Evolutionary conservation across 2,888 invertebrate genomes (phyloP).

Genomic region (Tinea semifulvella): DNA sequence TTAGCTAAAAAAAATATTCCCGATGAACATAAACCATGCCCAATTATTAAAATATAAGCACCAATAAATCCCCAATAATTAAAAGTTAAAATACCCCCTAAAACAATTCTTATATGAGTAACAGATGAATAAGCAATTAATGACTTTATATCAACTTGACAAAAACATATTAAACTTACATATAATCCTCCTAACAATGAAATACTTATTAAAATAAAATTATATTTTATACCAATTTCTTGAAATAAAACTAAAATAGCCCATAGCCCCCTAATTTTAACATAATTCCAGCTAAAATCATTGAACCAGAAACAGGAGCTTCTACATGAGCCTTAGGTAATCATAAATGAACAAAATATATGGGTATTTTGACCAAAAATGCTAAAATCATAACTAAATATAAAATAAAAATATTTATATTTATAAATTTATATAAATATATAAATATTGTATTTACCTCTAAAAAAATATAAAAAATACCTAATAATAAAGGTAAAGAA

Average conservation of each 20-base stretch:
- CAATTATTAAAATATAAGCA: slow-evolving; percentile 68
- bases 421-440: slow-evolving; percentile 55
- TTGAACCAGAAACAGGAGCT: slow-evolving; percentile 76
- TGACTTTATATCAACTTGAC: slow-evolving; percentile 74
- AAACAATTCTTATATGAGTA: slow-evolving; percentile 72
- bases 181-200: slow-evolving; percentile 67
- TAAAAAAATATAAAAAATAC: slow-evolving; percentile 61
- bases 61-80: slow-evolving; percentile 62
- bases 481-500: slow-evolving; percentile 70
- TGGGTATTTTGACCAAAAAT: slow-evolving; percentile 77
- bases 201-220: slow-evolving; percentile 61
- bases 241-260: slow-evolving; percentile 60
- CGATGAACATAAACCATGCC: slow-evolving; percentile 72
- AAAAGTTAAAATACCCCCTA: slow-evolving; percentile 66
- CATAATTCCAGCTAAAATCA: slow-evolving; percentile 77
- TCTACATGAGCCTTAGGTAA: slow-evolving; percentile 81
- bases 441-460: slow-evolving; percentile 55
- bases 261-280: slow-evolving; percentile 80
- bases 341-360: slow-evolving; percentile 76
- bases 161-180: slow-evolving; percentile 72
- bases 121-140: slow-evolving; percentile 81
- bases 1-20: slow-evolving; percentile 73
- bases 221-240: slow-evolving; percentile 49
- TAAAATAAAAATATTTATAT: slow-evolving; percentile 48
- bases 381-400: slow-evolving; percentile 66